A percentile compares a stretch with the other conserved stretches of the same genome.
These are phyloP conservation scores for Caenorhabditis sp. DNA, from an alignment of 2,888 invertebrate species.

Conservation along the genomic window DNA sequence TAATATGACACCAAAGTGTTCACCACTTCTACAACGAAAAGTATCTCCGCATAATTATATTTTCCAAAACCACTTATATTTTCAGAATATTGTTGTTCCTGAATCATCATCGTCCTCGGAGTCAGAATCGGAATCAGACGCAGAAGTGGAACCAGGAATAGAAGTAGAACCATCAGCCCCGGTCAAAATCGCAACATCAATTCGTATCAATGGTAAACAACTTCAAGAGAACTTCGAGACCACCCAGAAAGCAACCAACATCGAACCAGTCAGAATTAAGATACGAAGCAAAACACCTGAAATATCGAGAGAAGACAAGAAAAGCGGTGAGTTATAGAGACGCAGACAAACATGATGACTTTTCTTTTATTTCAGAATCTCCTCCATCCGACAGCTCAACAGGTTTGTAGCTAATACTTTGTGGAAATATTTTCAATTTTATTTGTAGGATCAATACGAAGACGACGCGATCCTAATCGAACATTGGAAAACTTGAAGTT, in stretches of 20 bases:
- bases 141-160: background rate
- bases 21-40: constrained; percentile 22
- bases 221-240: background rate
- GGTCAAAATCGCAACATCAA: background rate
- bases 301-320: background rate
- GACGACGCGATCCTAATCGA: constrained; percentile 36
- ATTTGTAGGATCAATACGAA: constrained; percentile 22
- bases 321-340: background rate
- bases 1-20: constrained; percentile 38
- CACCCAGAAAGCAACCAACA: background rate
- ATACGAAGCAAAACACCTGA: constrained; percentile 13
- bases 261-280: constrained; percentile 20
- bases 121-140: background rate
- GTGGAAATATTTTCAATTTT: background rate
- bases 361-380: background rate
- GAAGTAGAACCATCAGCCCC: background rate
- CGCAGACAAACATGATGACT: background rate
- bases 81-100: background rate
- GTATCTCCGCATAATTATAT: too few relatives aligned
- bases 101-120: background rate
- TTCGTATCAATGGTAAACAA: background rate
- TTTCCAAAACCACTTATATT: too few relatives aligned
- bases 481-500: constrained; percentile 34
- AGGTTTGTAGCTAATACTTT: background rate
- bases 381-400: background rate